Evolutionary conservation across 2,797 vertebrate genomes (phyloP).

Genomic region (Sebastiscus tertius): DNA sequence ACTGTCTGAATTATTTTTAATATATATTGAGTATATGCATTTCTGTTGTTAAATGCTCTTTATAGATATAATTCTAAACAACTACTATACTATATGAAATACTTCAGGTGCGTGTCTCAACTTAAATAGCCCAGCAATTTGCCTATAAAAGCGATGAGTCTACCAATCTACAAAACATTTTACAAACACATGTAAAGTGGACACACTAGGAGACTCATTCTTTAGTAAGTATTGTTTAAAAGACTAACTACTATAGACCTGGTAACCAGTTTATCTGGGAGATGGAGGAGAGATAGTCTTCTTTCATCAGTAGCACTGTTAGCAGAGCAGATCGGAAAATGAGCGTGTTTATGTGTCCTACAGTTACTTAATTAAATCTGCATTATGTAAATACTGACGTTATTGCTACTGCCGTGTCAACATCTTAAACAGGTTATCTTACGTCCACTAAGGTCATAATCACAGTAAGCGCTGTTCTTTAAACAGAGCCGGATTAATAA

Average conservation of each 20-base stretch:
- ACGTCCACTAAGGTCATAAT: background rate
- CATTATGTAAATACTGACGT: background rate
- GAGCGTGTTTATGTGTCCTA: background rate
- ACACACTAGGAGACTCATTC: background rate
- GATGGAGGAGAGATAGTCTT: background rate
- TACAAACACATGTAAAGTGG: background rate
- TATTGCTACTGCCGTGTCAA: slow-evolving; percentile 22
- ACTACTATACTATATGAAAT: background rate
- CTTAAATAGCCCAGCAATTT: background rate
- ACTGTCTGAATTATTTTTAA: background rate
- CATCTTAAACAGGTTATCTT: slow-evolving; percentile 1
- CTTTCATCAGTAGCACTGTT: background rate
- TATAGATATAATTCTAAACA: background rate
- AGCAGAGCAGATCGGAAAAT: background rate
- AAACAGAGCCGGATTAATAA: background rate
- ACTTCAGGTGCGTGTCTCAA: background rate
- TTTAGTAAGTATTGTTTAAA: background rate
- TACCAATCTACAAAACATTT: background rate
- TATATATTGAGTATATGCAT: background rate
- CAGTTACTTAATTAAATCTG: slow-evolving; percentile 2
- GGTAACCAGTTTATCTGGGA: background rate
- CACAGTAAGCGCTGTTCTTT: background rate
- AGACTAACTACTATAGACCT: background rate
- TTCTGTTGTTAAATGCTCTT: background rate
- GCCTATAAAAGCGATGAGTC: rapidly evolving